phyloP scores from a whole-genome alignment of 2,888 invertebrate genomes.

The Drosophila emarginata region DNA sequence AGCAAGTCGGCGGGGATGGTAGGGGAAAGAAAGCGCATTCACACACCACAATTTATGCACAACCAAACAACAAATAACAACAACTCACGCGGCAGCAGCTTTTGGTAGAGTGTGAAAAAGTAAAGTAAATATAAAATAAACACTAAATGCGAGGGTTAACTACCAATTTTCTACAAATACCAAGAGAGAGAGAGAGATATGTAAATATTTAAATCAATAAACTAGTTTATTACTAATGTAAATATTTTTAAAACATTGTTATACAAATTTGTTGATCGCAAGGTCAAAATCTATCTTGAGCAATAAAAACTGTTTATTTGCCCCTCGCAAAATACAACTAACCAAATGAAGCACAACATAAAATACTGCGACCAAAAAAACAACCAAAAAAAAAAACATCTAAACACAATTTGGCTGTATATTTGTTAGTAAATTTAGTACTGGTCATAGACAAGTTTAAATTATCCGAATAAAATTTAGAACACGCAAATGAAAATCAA shows the following conservation, averaged over 20 bases:
- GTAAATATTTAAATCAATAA: slow-evolving; percentile 14
- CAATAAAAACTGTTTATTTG: background rate
- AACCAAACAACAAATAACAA: slow-evolving; percentile 60
- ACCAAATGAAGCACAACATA: slow-evolving; percentile 50
- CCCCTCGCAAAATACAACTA: background rate
- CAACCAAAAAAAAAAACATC: slow-evolving; percentile 17
- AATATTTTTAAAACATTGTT: too few species aligned
- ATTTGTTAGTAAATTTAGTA: slow-evolving; percentile 22
- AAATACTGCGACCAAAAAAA: slow-evolving; percentile 20
- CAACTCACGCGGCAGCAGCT: slow-evolving; percentile 54
- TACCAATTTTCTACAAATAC: slow-evolving; percentile 12
- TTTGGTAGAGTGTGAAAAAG: slow-evolving; percentile 41
- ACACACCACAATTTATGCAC: slow-evolving; percentile 67
- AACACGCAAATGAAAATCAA: background rate
- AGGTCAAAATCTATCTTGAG: background rate
- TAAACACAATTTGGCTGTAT: slow-evolving; percentile 51
- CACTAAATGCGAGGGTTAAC: slow-evolving; percentile 5
- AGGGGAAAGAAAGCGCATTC: slow-evolving; percentile 23
- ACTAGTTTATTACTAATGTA: background rate
- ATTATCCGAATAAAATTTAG: background rate
- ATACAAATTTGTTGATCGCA: too few species aligned
- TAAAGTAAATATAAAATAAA: slow-evolving; percentile 24
- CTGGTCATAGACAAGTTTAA: background rate
- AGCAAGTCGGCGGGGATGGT: background rate
- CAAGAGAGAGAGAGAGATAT: too few species aligned